Conservation (phyloP, 2,797 vertebrate species). For the Choloepus didactylus region DNA sequence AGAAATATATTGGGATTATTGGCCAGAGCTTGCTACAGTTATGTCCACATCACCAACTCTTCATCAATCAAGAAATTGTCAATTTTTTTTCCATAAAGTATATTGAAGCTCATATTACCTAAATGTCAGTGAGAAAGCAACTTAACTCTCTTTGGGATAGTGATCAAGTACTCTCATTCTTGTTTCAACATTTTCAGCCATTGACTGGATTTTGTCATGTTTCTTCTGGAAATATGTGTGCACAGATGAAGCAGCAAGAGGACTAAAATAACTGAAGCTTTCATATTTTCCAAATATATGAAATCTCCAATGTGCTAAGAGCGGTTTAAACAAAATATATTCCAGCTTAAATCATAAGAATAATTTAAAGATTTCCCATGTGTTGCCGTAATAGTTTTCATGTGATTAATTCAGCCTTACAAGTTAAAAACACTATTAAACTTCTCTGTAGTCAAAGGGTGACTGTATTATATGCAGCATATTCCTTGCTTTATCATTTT, state of each 20-base stretch:
- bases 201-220: background rate
- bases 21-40: background rate
- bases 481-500: background rate
- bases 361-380: background rate
- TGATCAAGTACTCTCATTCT: background rate
- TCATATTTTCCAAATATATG: background rate
- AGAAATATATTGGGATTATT: conserved; percentile 53
- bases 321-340: conserved; percentile 32
- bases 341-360: background rate
- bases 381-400: background rate
- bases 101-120: conserved; percentile 60
- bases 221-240: conserved; percentile 11
- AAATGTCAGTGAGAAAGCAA: conserved; percentile 63
- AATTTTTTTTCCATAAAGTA: background rate
- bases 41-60: conserved; percentile 59
- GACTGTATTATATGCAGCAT: background rate
- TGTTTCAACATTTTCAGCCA: background rate
- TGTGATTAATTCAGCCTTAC: background rate
- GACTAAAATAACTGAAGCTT: background rate
- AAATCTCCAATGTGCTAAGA: background rate
- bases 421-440: background rate
- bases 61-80: conserved; percentile 69
- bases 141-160: background rate
- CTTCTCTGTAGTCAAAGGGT: background rate
- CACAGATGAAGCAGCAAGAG: background rate